Evolutionary conservation across 2,888 invertebrate species (phyloP), one percentile per base, ranked within the genome.

Genomic region (Cantharis flavilabris): DNA sequence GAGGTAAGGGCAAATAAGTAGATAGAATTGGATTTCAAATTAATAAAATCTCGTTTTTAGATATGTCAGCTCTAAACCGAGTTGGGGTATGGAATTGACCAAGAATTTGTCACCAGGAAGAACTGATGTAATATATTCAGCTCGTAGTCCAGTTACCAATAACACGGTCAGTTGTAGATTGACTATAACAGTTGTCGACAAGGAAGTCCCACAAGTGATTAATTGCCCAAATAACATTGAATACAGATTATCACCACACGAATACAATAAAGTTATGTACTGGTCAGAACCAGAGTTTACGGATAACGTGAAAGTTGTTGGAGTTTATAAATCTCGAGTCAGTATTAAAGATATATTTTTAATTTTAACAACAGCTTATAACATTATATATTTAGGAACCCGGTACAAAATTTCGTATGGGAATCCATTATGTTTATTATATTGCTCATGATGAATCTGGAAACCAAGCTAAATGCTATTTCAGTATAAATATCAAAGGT

Each of bases 251-350:
- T 87, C 88, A 69, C 88, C 89, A 13, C 90, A 91, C 65, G 92
- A 93, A 84, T 87, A 87, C 0, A 89, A 90, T 72, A 89, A 91
- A 26, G 88, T 90, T 64, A 89, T 93, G 67, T 89, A 89, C 80
- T 94, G 94, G 94, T 90, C 90, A 64, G 93, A 94, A 82, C 93
- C 94, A 1, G 86, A 88, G 64, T 93, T 94, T 82, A 88, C 88
- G 26, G 91, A 92, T 85, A 91, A 92, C 82, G 90, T 91, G 62
- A 90, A 88, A 71, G 87, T 93, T 23, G 89, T 89, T 74, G 89
- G 89, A 74, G 87, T 92, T 67, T 92, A 91, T 84, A 92, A 92
- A 84, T 92, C 92, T 9, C 90, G 91, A 86, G 92, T 92, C 89
- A 81, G 20, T 64, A 64, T 69, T n/a, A 23, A 16, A 74, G 70